Percentiles rank a stretch among this genome's conserved stretches.
These are phyloP conservation scores for Cacoxenus indagator DNA, from an alignment of 2,888 invertebrate genomes.

Conservation along the genomic window DNA sequence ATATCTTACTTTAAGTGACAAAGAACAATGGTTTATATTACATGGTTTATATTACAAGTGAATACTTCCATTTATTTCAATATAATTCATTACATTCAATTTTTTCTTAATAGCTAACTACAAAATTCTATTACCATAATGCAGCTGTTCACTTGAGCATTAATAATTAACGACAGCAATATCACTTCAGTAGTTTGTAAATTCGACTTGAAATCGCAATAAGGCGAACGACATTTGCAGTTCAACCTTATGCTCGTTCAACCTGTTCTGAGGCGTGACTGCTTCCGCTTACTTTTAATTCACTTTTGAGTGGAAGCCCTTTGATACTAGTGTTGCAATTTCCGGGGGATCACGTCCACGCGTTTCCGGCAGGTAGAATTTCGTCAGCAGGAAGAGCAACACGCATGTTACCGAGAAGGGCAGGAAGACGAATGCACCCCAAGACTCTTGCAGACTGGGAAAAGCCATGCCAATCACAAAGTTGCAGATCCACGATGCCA, in stretches of 20 bases:
- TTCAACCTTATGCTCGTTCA: background rate
- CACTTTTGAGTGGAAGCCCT: constrained; percentile 75
- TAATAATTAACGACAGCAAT: no score
- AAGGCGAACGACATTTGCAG: background rate
- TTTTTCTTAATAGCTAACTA: no score
- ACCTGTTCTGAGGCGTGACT: background rate
- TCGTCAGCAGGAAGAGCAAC: constrained; percentile 69
- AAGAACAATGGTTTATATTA: no score
- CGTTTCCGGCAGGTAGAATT: constrained; percentile 83
- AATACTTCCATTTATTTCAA: no score
- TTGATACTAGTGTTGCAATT: constrained; percentile 75
- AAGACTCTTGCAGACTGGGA: constrained; percentile 75
- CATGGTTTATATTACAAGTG: no score
- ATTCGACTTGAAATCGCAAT: no score
- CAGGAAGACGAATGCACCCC: constrained; percentile 83
- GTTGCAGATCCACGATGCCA: constrained; percentile 91
- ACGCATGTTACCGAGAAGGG: constrained; percentile 75
- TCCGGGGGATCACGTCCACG: constrained; percentile 78
- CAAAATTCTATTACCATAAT: no score
- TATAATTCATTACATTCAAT: no score
- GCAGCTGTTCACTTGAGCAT: no score
- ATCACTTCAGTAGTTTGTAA: no score
- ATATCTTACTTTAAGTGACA: no score
- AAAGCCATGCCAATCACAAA: constrained; percentile 87
- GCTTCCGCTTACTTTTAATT: constrained; percentile 37